Conservation (phyloP, 2,888 invertebrate species). For the Limnephilus auricula region DNA sequence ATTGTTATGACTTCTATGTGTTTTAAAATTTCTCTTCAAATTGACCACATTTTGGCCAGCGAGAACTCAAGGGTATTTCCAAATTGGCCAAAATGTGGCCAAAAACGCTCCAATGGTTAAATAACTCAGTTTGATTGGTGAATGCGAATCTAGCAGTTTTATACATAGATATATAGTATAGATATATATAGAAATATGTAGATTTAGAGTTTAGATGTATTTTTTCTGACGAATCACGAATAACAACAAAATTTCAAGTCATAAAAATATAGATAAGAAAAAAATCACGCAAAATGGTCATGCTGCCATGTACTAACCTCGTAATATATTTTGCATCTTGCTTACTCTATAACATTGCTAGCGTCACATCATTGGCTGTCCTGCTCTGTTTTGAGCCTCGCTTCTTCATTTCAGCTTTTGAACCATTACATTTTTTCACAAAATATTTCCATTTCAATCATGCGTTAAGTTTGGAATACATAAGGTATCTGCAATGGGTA, state of each 20-base stretch:
- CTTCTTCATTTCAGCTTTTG: not conserved
- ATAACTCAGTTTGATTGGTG: not conserved
- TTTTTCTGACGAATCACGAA: too few species aligned
- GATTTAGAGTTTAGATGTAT: not conserved
- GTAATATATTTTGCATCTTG: slow-evolving; percentile 23
- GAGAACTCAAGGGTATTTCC: too few species aligned
- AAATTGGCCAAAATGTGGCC: too few species aligned
- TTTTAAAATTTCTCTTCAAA: too few species aligned
- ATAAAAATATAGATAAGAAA: not conserved
- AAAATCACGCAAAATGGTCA: not conserved
- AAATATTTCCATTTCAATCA: not conserved
- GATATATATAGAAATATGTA: too few species aligned
- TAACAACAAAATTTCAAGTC: too few species aligned
- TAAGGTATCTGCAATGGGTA: too few species aligned
- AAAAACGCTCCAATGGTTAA: too few species aligned
- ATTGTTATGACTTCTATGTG: too few species aligned
- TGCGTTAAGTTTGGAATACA: not conserved
- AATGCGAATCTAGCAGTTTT: not conserved
- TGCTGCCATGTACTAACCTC: not conserved
- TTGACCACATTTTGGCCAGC: too few species aligned
- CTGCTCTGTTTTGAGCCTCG: not conserved
- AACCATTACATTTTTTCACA: not conserved
- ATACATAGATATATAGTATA: not conserved
- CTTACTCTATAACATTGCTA: slow-evolving; percentile 27
- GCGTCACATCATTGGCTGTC: slow-evolving; percentile 24